Base-by-base conservation (phyloP, 2,797 vertebrate species). In the Coregonus suidteri region DNA sequence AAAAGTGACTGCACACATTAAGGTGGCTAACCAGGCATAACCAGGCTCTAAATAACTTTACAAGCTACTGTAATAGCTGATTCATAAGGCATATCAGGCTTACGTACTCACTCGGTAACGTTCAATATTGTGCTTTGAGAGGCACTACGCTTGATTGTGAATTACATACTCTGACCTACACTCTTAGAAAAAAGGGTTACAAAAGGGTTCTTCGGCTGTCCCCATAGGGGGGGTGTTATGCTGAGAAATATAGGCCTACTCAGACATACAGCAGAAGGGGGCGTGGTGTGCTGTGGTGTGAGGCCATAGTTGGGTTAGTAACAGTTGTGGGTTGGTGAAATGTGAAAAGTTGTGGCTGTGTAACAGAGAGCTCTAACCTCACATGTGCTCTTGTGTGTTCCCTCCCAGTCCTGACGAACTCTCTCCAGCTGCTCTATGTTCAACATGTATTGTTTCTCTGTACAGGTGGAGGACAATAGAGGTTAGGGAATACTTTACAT, bases 381-480 rank as follows among this genome's bases (percentile, higher is more conserved):
- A 0, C 96, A 98, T 2, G 95, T 96, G 85, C 95, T 94, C 83
- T 86, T 92, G 65, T 98, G 96, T 13, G 97, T 96, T 66, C 95
- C 93, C 59, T 96, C 96, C 97, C 96, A 98, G 83, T 96, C 95
- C 0, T 80, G 89, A n/a, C 95, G 94, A 81, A 93, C 88, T 80
- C 83, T 92, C 82, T 98, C 96, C 72, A 98, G 90, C 81, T 94
- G 92, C 74, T 91, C 92, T 0, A 93, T 88, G 87, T 92, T 96
- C 82, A 86, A 91, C 37, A 88, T 88, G 90, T 97, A 97, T 37
- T 87, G 31, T 0, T 87, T 93, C 84, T 97, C 97, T 98, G 91
- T 15, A 67, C 31, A 5, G 59, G 20, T 77, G 11, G 71, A 75
- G 79, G 9, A 79, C 66, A 0, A 62, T 4, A 71, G n/a, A 1